Evolutionary conservation across 2,113 vertebrate species (phyloP).

Genomic region (Dermatemys mawii): DNA sequence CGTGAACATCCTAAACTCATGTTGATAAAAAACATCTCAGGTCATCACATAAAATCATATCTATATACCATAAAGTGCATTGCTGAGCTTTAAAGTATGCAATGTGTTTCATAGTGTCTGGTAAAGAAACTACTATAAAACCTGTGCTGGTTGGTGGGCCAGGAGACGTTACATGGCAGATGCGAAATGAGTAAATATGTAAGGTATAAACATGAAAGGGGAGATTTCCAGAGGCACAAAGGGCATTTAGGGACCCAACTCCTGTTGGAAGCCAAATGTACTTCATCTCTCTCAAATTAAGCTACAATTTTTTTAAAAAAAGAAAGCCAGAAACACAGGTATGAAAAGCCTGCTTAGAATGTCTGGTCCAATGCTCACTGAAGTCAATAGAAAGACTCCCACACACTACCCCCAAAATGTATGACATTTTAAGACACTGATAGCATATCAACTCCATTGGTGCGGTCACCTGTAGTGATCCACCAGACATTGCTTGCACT

Average conservation of each 20-base stretch:
- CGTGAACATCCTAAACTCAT: not conserved
- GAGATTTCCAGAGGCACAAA: not conserved
- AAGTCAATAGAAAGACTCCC: not conserved
- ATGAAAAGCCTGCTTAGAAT: not conserved
- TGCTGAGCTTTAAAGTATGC: not conserved
- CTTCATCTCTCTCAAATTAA: not conserved
- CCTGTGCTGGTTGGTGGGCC: not conserved
- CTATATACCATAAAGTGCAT: not conserved
- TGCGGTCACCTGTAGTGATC: not conserved
- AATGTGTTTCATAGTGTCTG: not conserved
- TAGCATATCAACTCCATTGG: not conserved
- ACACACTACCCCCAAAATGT: not conserved
- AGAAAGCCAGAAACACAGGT: not conserved
- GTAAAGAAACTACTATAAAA: not conserved
- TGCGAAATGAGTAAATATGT: accelerated
- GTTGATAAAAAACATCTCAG: not conserved
- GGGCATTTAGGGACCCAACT: no score
- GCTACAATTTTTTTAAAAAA: not conserved
- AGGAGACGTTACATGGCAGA: not conserved
- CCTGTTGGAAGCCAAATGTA: not conserved
- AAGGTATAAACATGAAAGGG: not conserved
- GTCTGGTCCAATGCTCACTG: not conserved
- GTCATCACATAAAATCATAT: not conserved
- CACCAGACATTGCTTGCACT: not conserved
- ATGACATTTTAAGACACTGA: not conserved